Conservation (phyloP, 2,797 vertebrate species). For the Merluccius polli region DNA sequence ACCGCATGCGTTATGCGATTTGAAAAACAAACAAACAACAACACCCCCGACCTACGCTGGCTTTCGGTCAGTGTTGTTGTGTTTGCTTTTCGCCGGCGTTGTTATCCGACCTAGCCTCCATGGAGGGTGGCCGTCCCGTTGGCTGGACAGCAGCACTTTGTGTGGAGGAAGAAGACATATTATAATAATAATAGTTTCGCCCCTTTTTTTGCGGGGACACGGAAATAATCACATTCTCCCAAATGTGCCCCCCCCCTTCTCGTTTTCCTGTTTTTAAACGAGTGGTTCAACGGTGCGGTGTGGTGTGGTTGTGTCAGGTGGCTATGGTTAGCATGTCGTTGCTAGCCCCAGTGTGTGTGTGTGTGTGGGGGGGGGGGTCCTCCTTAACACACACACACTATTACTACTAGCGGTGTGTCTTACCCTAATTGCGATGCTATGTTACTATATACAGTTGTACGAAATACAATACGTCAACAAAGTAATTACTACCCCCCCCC, state of each 20-base stretch:
- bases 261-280: no score
- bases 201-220: not conserved
- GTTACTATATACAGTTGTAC: not conserved
- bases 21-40: not conserved
- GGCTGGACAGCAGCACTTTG: not conserved
- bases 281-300: no score
- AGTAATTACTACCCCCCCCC: no score
- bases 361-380: no score
- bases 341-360: not conserved
- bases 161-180: no score
- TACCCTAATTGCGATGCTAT: not conserved
- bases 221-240: not conserved
- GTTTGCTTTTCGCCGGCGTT: constrained; percentile 34
- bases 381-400: no score
- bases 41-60: no score
- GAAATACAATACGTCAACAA: not conserved
- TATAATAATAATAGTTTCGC: not conserved
- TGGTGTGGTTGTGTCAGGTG: not conserved
- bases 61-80: no score
- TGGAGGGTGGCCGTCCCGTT: constrained; percentile 24
- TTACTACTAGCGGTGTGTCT: no score
- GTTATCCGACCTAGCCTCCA: constrained; percentile 39
- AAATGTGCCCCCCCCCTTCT: no score
- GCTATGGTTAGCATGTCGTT: not conserved
- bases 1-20: not conserved